These are phyloP conservation scores for Aepyceros melampus DNA, from an alignment of 2,113 vertebrate species.

Conservation along the genomic window DNA sequence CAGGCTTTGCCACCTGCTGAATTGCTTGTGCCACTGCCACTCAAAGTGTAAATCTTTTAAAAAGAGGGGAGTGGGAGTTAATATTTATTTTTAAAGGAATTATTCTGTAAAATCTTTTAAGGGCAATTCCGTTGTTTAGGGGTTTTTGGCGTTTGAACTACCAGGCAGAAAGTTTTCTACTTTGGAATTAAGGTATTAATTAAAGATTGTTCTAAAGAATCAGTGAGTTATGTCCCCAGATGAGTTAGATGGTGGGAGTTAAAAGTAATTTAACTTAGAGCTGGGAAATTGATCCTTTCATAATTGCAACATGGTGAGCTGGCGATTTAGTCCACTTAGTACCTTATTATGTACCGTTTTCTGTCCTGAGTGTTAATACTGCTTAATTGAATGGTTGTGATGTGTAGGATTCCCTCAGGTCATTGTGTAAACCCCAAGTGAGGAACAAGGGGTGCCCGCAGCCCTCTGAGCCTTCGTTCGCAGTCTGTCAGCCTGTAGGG, in stretches of 20 bases:
- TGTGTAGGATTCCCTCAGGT: background rate
- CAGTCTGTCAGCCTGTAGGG: background rate
- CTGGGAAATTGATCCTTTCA: background rate
- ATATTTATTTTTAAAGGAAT: background rate
- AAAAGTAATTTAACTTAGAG: background rate
- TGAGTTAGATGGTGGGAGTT: background rate
- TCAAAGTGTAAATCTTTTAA: background rate
- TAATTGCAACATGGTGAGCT: background rate
- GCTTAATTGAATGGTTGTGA: background rate
- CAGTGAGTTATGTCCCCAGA: background rate
- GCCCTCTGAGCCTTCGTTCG: no score
- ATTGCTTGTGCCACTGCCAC: accelerated
- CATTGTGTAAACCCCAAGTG: accelerated
- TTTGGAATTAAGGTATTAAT: background rate
- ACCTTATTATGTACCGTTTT: background rate
- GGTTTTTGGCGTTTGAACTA: background rate
- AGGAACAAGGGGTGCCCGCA: no score
- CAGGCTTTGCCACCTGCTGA: background rate
- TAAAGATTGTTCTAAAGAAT: background rate
- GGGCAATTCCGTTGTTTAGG: background rate
- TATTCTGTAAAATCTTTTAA: background rate
- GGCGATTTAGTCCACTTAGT: background rate
- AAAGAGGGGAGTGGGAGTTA: no score
- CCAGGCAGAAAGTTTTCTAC: background rate
- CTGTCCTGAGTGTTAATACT: background rate